Evolutionary conservation across 2,113 vertebrate genomes (phyloP), one percentile per base, ranked within the genome.

Genomic region (Brienomyrus longianalis): DNA sequence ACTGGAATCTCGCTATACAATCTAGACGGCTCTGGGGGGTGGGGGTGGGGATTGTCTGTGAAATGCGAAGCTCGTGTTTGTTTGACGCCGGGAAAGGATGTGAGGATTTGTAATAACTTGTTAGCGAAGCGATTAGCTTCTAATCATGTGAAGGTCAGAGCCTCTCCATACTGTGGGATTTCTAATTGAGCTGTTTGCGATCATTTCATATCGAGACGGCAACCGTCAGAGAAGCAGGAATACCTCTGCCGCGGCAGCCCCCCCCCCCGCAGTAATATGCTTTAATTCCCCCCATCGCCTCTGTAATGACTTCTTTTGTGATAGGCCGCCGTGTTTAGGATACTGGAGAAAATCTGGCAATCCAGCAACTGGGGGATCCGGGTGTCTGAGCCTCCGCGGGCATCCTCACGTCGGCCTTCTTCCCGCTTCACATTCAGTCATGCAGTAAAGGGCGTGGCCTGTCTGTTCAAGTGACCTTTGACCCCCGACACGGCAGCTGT

Each of bases 141-240:
- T 93, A 93, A 94, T 95, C 93, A 92, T 92, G 86, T 90, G 93
- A 92, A 93, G 93, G 94, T 95, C 94, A 94, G 90, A 91, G 89
- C 89, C 86, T 90, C 91, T 92, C 92, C 91, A 54, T 90, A 88
- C 90, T 90, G 52, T 83, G 86, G 70, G 59, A 83, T 86, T 90
- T 91, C 89, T 95, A 95, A 95, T 94, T 94, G 91, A 92, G 88
- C 48, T 85, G 94, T 95, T 95, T 94, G 93, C 93, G 93, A 93
- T 86, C 59, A 39, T 89, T 93, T 91, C 92, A 91, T 91, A 90
- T 91, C 85, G 62, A 56, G 91, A 90, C 90, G 89, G 89, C 92
- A 91, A 89, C 88, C 59, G 84, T 90, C 70, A 88, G 39, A 84
- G n/a, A 87, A 90, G 90, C 92, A 90, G 92, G 91, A 89, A 90